Percentiles rank a stretch among this genome's conserved stretches.
Evolutionary conservation across 2,888 invertebrate genomes (phyloP).

Genomic region (Cinara cedri): DNA sequence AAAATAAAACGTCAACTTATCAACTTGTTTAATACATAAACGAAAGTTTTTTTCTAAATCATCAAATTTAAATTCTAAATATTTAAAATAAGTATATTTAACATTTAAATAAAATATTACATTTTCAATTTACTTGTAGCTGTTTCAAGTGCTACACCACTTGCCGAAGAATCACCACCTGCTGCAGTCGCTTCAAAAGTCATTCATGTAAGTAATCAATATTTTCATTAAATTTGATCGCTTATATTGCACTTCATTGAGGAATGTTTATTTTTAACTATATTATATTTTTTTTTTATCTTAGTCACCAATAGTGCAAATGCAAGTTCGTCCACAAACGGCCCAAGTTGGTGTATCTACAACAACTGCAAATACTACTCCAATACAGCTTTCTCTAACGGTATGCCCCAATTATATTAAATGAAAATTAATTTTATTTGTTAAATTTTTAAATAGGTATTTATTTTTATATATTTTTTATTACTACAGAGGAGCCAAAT

Average conservation of each 20-base stretch:
- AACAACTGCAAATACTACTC: slow-evolving; percentile 43
- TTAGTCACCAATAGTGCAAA: slow-evolving; percentile 50
- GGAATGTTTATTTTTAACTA: background rate
- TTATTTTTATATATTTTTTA: slow-evolving; percentile 41
- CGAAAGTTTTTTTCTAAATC: no score
- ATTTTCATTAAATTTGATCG: background rate
- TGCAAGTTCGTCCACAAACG: slow-evolving; percentile 57
- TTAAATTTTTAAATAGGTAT: background rate
- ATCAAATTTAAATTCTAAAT: no score
- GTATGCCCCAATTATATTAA: slow-evolving; percentile 63
- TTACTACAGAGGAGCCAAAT: slow-evolving; percentile 86
- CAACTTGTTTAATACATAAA: no score
- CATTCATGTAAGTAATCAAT: slow-evolving; percentile 25
- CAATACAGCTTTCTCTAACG: slow-evolving; percentile 69
- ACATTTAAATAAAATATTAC: background rate
- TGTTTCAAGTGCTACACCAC: slow-evolving; percentile 43
- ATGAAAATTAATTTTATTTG: background rate
- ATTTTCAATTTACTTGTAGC: slow-evolving; percentile 1
- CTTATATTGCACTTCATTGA: no score
- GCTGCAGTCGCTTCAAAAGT: slow-evolving; percentile 40
- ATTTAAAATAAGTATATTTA: no score
- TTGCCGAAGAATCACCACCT: slow-evolving; percentile 42
- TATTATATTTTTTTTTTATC: background rate
- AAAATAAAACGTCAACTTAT: no score
- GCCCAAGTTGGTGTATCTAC: slow-evolving; percentile 66